Evolutionary conservation across 2,113 vertebrate species (phyloP), one percentile per base, ranked within the genome.

Genomic region (Propithecus coquereli): DNA sequence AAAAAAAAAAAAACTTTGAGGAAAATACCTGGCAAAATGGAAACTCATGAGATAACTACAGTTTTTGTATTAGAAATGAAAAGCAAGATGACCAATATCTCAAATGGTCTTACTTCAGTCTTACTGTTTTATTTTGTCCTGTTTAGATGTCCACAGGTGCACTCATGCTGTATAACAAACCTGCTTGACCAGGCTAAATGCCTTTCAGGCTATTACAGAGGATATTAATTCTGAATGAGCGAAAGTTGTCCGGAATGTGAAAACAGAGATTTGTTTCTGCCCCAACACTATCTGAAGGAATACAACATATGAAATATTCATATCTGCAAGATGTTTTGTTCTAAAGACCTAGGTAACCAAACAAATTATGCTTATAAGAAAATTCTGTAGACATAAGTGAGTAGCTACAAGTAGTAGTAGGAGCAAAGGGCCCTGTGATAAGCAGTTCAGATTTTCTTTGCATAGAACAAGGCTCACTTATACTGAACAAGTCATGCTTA

Each of bases 301-400:
- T 20, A 73, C 8, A 87, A 45, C 23, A 65, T 74, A 52, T 25
- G 59, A 95, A 84, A 92, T 54, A 71, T 16, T 96, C 77, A 73
- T 30, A 76, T 73, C 83, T 91, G 18, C 14, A 91, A 81, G 57
- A 82, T 25, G 87, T 76, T 81, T 70, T 90, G 70, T n/a, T 93
- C 30, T 70, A 25, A 30, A 85, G 70, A 92, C 74, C 52, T 45
- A 66, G 23, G 68, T 57, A 91, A 74, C 68, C 37, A 77, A 94
- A 95, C 59, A 94, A 96, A 92, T 66, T 30, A 84, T 30, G 20
- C 47, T 95, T 47, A 63, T 32, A 54, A 92, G 83, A 90, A 94
- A 87, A 90, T 40, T 83, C 6, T 70, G 30, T 7, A 93, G 66
- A 76, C 6, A 52, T 34, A 27, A 57, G 47, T 34, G 14, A 91